Base-by-base conservation (phyloP, 2,888 invertebrate genomes). In the Oscheius sp. region DNA sequence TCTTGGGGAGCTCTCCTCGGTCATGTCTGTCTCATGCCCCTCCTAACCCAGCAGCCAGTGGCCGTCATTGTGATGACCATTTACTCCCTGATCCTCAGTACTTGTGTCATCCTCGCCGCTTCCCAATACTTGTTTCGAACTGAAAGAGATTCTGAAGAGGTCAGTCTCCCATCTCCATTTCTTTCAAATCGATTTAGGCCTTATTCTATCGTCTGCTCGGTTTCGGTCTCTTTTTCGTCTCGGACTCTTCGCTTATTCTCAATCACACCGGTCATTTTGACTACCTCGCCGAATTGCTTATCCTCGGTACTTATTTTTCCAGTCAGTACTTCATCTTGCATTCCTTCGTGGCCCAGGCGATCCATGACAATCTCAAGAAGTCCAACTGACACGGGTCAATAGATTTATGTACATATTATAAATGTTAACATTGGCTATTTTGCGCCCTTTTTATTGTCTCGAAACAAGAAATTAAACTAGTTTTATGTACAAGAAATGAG, bases 231-330 rank as follows among this genome's bases (percentile, higher is more conserved):
- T 86, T 86, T 77, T 84, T 76, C 69, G 53, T 82, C 69, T 86
- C 86, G 21, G 86, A 86, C 75, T 80, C 81, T 6, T 35, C 84
- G 6, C 76, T 86, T 12, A 83, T 86, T 69, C 73, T 84, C 73
- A 75, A 80, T 16, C 83, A 86, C 64, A 81, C 79, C 18, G 84
- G 81, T 53, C 70, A 75, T 58, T 72, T 74, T 56, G 73, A 80
- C 6, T 76, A 82, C 16, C 66, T 72, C 49, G 73, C 77, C 23
- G 77, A 79, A 29, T 53, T 78, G 23, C 56, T 76, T 21, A 73
- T 80, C 25, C 82, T 85, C 63, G 72, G 76, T 46, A 84, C 85
- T 21, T 86, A 86, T 74, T 86, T 81, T 72, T 63, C 81, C 29
- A 78, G 85, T 23, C 86, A 86, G 72, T 85, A 79, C 63, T 63